Conservation (phyloP, 2,888 invertebrate species). For the Heliconius ismenius region DNA sequence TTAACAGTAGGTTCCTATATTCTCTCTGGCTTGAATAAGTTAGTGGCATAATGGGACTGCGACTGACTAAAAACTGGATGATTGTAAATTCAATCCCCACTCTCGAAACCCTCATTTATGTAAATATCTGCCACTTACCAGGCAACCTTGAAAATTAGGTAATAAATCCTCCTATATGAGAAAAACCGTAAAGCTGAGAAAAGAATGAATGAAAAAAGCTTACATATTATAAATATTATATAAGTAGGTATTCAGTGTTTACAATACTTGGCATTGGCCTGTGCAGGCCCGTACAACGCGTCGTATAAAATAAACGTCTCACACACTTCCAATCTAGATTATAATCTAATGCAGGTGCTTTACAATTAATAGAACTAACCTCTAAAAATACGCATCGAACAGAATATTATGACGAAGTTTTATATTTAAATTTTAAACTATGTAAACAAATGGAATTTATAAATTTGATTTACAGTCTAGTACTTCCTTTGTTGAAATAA, state of each 20-base stretch:
- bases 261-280: constrained; percentile 34
- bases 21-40: too few species aligned
- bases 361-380: constrained; percentile 35
- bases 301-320: constrained; percentile 28
- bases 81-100: too few species aligned
- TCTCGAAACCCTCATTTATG: too few species aligned
- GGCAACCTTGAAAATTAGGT: too few species aligned
- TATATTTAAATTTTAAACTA: constrained; percentile 26
- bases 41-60: too few species aligned
- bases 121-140: too few species aligned
- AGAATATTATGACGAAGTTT: constrained; percentile 32
- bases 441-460: constrained; percentile 31
- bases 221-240: background rate
- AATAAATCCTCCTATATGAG: too few species aligned
- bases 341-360: constrained; percentile 40
- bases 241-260: background rate
- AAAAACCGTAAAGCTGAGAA: background rate
- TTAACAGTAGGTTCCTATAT: too few species aligned
- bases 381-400: constrained; percentile 32
- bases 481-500: constrained; percentile 28
- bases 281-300: constrained; percentile 21
- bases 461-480: constrained; percentile 29
- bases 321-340: constrained; percentile 28
- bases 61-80: too few species aligned
- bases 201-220: background rate